Base-by-base conservation (phyloP, 2,113 vertebrate species). In the Urocitellus parryii region DNA sequence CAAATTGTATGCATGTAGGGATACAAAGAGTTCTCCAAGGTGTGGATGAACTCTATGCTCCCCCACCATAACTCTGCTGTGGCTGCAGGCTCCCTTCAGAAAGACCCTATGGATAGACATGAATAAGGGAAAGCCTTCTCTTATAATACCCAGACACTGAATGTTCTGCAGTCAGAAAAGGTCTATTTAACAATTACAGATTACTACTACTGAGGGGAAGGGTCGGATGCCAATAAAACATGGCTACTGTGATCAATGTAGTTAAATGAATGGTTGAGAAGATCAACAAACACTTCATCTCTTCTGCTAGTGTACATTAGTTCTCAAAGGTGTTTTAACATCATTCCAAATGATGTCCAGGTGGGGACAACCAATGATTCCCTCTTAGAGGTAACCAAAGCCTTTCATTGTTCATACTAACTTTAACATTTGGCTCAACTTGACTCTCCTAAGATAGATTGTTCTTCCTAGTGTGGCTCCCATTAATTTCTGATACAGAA, bases 391-490 rank as follows among this genome's bases (percentile, higher is more conserved):
- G 29, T 53, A 79, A 95, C 18, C 5, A 90, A 96, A 94, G 48
- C 16, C 1, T 84, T 94, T 88, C 81, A 94, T 74, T 2, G 93
- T 32, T 92, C 24, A 53, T 88, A 63, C 32, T 70, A 67, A 61
- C 79, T 92, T 81, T 85, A 93, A 82, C 73, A 56, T 34, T 94
- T 58, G 4, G 82, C 85, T 95, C 53, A 58, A 45, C 9, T 58
- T 89, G 70, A 82, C 58, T 91, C 37, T 91, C 32, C 17, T 42
- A 32, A 93, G 45, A 61, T 29, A 90, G 20, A 34, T 53, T 63
- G 82, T 22, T n/a, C 12, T 83, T 87, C n/a, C 70, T 83, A 73
- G 85, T 34, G 8, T n/a, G 61, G 7, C 22, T 73, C 25, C 39
- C 6, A 74, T 85, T 56, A 86, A 42, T 56, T 39, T 76, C 34